Evolutionary conservation across 2,888 invertebrate species (phyloP).

Genomic region (Dynastes tityus): DNA sequence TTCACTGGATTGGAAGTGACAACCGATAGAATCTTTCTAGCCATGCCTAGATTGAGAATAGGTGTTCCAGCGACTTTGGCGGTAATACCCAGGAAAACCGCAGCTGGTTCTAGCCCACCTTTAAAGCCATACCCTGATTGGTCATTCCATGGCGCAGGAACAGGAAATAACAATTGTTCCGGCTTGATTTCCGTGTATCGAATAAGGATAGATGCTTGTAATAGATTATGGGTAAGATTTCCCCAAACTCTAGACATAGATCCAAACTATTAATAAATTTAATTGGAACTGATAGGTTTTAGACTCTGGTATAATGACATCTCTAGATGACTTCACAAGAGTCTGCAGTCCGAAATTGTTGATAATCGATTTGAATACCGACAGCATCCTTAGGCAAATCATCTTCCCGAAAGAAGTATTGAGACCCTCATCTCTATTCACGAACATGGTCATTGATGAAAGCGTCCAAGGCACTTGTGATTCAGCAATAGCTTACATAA

Average conservation of each 20-base stretch:
- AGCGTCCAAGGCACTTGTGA: slow-evolving; percentile 80
- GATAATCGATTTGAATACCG: slow-evolving; percentile 84
- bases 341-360: slow-evolving; percentile 87
- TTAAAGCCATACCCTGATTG: slow-evolving; percentile 68
- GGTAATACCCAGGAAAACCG: slow-evolving; percentile 78
- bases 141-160: slow-evolving; percentile 82
- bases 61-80: slow-evolving; percentile 86
- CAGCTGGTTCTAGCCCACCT: slow-evolving; percentile 78
- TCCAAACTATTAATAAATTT: too few species aligned
- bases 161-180: slow-evolving; percentile 82
- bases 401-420: slow-evolving; percentile 83
- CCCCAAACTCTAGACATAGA: too few species aligned
- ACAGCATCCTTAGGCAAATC: slow-evolving; percentile 79
- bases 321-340: slow-evolving; percentile 78
- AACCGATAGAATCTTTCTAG: slow-evolving; percentile 82
- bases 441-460: slow-evolving; percentile 87
- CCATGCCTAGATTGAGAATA: slow-evolving; percentile 81
- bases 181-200: slow-evolving; percentile 87
- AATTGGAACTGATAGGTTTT: slow-evolving; percentile 79
- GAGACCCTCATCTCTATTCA: slow-evolving; percentile 83
- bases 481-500: slow-evolving; percentile 85
- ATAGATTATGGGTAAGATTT: slow-evolving; percentile 79
- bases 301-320: slow-evolving; percentile 84
- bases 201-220: slow-evolving; percentile 83
- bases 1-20: slow-evolving; percentile 85